Base-by-base conservation (phyloP, 2,888 invertebrate species). In the Drosophila ezoana region DNA sequence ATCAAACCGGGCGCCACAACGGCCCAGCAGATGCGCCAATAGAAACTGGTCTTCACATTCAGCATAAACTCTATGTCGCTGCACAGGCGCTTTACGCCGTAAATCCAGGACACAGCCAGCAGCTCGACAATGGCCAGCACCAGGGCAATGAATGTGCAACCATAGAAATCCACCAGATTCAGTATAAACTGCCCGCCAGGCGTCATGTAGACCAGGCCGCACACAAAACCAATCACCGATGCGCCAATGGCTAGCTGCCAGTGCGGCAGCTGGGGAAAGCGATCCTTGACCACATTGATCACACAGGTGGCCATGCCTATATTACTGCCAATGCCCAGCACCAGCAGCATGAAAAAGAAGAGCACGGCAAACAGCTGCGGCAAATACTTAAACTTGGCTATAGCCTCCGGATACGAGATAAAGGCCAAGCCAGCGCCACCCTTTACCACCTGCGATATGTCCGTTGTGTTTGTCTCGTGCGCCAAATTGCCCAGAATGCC, bases 21-120 rank as follows among this genome's bases (percentile, higher is more conserved):
- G 0, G 94, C 94, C 97, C 97, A 97, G 75, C 96, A 96, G 38
- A 96, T 81, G 72, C 96, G 94, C 97, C 97, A 97, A 90, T 96
- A 97, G 18, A 95, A 81, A 1, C 95, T 79, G 1, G 92, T 92
- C 90, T 94, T 94, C 1, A 93, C 92, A 37, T 95, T 94, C 78
- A 96, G 91, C 97, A 97, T 97, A 89, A 95, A 97, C 90, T 97
- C 96, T 49, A 97, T 93, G 86, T 97, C 97, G 44, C 93, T 92
- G 75, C 95, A 94, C 69, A 96, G 93, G 48, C 95, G 94, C 72
- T 94, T 94, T n/a, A 95, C 90, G 5, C 96, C 96, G 86, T 97
- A 97, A 56, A 96, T 94, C 95, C 96, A 97, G 57, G 94, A 93
- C 6, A 97, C 92, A 1, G 95, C 95, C 16, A 95, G 84, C 52